phyloP scores from a whole-genome alignment of 2,797 vertebrate species.

The Megaceryle alcyon region DNA sequence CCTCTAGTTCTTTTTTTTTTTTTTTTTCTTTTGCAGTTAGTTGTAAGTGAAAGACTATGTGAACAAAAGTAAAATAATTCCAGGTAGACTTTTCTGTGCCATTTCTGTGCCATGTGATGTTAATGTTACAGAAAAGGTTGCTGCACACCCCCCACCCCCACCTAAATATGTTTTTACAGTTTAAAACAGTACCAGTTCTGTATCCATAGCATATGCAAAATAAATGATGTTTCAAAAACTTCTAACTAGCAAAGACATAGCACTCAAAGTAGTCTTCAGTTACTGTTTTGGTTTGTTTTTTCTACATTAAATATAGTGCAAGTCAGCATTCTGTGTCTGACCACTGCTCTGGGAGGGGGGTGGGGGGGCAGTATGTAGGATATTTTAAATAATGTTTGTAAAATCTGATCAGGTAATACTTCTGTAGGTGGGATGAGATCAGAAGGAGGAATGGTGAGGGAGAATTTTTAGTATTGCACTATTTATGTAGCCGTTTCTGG shows the following conservation, averaged over 20 bases:
- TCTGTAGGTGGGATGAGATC: background rate
- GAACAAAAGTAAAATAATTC: constrained; percentile 1
- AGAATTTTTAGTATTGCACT: background rate
- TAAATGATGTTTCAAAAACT: background rate
- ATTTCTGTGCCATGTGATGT: background rate
- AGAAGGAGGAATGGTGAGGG: background rate
- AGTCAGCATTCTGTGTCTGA: background rate
- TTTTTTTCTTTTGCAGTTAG: background rate
- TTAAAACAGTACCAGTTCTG: background rate
- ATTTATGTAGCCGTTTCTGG: background rate
- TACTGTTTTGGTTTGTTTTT: background rate
- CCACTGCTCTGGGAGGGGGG: background rate
- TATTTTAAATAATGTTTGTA: background rate
- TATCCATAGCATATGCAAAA: background rate
- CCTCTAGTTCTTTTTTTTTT: background rate
- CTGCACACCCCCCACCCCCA: background rate
- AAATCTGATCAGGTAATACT: background rate
- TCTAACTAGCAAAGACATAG: background rate
- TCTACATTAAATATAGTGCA: background rate
- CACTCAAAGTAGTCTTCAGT: background rate
- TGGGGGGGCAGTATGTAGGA: too few species aligned
- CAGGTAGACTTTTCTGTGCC: background rate
- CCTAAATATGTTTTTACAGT: background rate
- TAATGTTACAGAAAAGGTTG: background rate
- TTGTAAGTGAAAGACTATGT: background rate